Base-by-base conservation (phyloP, 2,888 invertebrate genomes). In the Cryptus armator region DNA sequence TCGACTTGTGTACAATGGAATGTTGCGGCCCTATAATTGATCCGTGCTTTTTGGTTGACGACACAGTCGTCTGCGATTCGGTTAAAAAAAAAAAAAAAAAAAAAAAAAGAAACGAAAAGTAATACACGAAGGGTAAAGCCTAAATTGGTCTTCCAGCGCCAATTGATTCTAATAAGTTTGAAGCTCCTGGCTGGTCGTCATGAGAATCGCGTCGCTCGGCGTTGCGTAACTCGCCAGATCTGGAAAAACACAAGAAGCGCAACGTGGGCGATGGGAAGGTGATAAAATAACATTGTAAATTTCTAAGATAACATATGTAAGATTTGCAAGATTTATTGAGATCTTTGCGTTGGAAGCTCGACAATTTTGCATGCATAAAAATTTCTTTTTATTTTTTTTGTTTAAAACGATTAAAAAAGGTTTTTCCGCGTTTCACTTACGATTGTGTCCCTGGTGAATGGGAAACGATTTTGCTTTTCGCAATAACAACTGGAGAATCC, bases 151-250 rank as follows among this genome's bases (percentile, higher is more conserved):
- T 37, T 85, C 77, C 66, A 46, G 59, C 53, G 14, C 81, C 81
- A 67, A 75, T 76, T 51, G 71, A 77, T 80, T 70, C 89, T 88
- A 93, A 88, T 93, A 93, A 53, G 92, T 93, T 87, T 93, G 92
- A 87, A 93, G 90, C 90, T 93, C 93, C 87, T 93, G 93, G 89
- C 92, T 93, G 90, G 91, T 91, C 12, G 93, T 94, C 94, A 97
- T 96, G 89, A 95, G 95, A 89, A 96, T 95, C 90, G 96, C 96
- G 92, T 97, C 96, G 76, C 88, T 89, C 51, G 96, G 96, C 90
- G 96, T 95, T 89, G 96, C 96, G 93, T 96, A 97, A 88, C 95
- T 92, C 43, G 92, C 92, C 84, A 94, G 91, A 92, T 94, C 94
- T 94, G 91, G 76, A 94, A 94, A 86, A 68, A 44, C 48, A 37